Evolutionary conservation across 2,797 vertebrate genomes (phyloP).

Genomic region (Mionectes olivaceus): DNA sequence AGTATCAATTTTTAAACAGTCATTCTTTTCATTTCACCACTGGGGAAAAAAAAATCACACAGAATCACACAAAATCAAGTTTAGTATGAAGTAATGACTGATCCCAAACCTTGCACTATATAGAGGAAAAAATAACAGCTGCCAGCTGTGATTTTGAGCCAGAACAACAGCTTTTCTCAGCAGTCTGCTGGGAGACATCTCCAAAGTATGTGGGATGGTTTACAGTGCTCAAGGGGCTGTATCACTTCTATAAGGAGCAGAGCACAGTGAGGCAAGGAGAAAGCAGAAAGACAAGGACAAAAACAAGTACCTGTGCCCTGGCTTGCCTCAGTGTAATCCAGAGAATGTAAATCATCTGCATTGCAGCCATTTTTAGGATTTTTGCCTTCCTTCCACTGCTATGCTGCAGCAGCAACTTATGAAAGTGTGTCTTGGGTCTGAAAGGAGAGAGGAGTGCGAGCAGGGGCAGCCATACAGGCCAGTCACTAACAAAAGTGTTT

Average conservation of each 20-base stretch:
- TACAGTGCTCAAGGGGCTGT: not conserved
- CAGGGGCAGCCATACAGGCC: not conserved
- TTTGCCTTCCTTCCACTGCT: not conserved
- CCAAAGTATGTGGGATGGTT: not conserved
- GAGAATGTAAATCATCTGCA: not conserved
- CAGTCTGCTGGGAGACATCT: not conserved
- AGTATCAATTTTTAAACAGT: not conserved
- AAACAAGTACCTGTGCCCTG: conserved; percentile 24
- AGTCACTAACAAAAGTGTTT: not conserved
- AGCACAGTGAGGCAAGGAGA: accelerated
- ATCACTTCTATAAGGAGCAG: not conserved
- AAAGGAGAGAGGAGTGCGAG: not conserved
- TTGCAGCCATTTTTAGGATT: conserved; percentile 34
- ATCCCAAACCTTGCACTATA: not conserved
- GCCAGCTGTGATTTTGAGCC: conserved; percentile 23
- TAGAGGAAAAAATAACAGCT: conserved; percentile 15
- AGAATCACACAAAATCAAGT: not conserved
- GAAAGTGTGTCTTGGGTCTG: not conserved
- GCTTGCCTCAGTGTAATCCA: not conserved
- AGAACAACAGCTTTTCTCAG: conserved; percentile 47
- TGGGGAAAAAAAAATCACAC: not conserved
- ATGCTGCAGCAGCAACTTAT: not conserved
- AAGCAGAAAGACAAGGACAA: not conserved
- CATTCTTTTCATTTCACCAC: not conserved
- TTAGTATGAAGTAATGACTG: not conserved